Percentiles rank a stretch among this genome's conserved stretches.
These are phyloP conservation scores for Paralichthys olivaceus DNA, from an alignment of 2,113 vertebrate genomes.

Conservation along the genomic window DNA sequence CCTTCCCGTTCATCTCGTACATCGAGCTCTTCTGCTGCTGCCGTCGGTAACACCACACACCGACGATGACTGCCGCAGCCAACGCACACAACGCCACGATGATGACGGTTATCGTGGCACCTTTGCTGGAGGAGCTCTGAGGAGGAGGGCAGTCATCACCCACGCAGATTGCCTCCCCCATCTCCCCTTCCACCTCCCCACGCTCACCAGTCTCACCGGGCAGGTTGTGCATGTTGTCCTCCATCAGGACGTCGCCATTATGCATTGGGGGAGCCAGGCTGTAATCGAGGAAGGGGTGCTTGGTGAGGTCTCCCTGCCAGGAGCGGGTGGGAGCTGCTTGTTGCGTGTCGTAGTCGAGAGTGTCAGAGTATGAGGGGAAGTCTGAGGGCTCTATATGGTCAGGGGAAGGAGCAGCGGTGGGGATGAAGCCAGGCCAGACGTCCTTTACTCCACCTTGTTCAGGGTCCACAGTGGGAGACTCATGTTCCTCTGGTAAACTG, in stretches of 20 bases:
- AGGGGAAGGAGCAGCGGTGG: conserved; percentile 22
- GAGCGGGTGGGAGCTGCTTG: conserved; percentile 67
- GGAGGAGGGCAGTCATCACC: conserved; percentile 77
- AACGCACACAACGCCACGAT: conserved; percentile 87
- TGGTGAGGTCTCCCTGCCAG: conserved; percentile 66
- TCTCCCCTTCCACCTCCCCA: conserved; percentile 68
- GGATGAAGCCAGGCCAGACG: conserved; percentile 45
- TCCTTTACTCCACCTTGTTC: conserved; percentile 27
- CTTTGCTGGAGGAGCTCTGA: conserved; percentile 73
- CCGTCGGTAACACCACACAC: conserved; percentile 90
- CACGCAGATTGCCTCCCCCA: conserved; percentile 57
- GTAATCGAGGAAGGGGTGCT: conserved; percentile 59
- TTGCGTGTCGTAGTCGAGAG: conserved; percentile 48
- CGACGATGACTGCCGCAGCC: conserved; percentile 78
- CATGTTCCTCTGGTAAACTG: conserved; percentile 46
- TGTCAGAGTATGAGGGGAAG: conserved; percentile 49
- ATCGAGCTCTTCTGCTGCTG: conserved; percentile 91
- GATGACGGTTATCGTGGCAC: conserved; percentile 86
- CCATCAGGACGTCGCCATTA: conserved; percentile 12
- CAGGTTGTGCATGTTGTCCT: conserved; percentile 78
- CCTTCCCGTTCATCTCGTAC: conserved; percentile 92
- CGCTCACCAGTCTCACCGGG: conserved; percentile 80
- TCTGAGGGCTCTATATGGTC: conserved; percentile 53
- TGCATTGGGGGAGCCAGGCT: conserved; percentile 47
- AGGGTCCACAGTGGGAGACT: conserved; percentile 48